Base-by-base conservation (phyloP, 1,140 invertebrate species). In the Bilobella aurantiaca region DNA sequence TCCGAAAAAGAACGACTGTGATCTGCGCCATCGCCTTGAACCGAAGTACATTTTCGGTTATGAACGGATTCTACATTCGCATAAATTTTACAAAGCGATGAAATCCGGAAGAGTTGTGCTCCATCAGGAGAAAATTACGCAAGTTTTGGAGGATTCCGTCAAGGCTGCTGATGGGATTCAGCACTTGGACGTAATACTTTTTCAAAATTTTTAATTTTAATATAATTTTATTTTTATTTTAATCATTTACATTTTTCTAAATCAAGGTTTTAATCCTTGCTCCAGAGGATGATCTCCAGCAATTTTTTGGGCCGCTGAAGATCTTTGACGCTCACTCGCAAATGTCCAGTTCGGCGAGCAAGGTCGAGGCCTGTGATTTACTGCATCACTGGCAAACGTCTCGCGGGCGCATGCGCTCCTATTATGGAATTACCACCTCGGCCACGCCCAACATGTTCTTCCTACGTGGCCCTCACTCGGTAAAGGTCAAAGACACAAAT, bases 201-300 rank as follows among this genome's bases (percentile, higher is more conserved):
- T n/a, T n/a, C n/a, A n/a, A n/a, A n/a, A n/a, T n/a, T n/a, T n/a
- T n/a, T n/a, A n/a, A n/a, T n/a, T n/a, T n/a, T n/a, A n/a, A n/a
- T n/a, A n/a, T n/a, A n/a, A n/a, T n/a, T n/a, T n/a, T n/a, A n/a
- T n/a, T n/a, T n/a, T n/a, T n/a, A n/a, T n/a, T n/a, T n/a, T n/a
- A n/a, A n/a, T n/a, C n/a, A n/a, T n/a, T n/a, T n/a, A n/a, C n/a
- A n/a, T n/a, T n/a, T n/a, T n/a, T n/a, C n/a, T n/a, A n/a, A n/a
- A n/a, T n/a, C n/a, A n/a, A 69, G 68, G 68, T 66, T 8, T n/a
- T 69, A 3, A 66, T 69, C 31, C 42, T 69, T 1, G 64, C 64
- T 0, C 65, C 68, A 32, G 68, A 64, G 0, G 65, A 58, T 60
- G 60, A 63, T 12, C 37, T 63, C 27, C 58, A 65, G 21, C 64